A percentile compares a stretch with the other conserved stretches of the same genome.
These are phyloP conservation scores for Buathra laborator DNA, from an alignment of 2,888 invertebrate species.

Conservation along the genomic window DNA sequence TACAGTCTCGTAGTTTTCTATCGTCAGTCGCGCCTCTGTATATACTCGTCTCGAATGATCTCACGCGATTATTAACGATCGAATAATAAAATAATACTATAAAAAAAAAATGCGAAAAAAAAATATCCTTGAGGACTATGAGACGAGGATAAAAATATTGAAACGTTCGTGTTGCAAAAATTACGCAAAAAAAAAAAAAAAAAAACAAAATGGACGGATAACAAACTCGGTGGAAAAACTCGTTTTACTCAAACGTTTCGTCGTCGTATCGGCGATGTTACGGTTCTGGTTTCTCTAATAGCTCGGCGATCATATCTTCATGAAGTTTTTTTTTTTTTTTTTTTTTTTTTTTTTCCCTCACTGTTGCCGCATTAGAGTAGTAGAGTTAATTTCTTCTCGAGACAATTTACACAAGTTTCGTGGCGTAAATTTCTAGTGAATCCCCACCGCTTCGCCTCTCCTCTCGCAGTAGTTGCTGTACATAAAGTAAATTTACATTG, in stretches of 20 bases:
- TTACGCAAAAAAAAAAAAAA: background rate
- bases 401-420: conserved; percentile 27
- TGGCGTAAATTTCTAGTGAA: background rate
- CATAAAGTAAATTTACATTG: conserved; percentile 32
- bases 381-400: background rate
- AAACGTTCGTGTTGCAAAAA: background rate
- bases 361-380: background rate
- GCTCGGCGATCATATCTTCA: conserved; percentile 18
- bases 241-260: conserved; percentile 15
- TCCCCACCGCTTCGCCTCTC: too few relatives aligned
- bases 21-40: too few relatives aligned
- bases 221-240: conserved; percentile 13
- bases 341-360: conserved; percentile 1
- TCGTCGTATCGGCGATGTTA: conserved; percentile 18
- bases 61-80: background rate
- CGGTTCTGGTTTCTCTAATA: conserved; percentile 44
- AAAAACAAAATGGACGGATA: conserved; percentile 17
- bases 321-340: conserved; percentile 14
- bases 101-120: background rate
- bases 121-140: background rate
- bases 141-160: conserved; percentile 5
- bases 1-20: background rate
- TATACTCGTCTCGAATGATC: too few relatives aligned
- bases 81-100: background rate
- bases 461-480: background rate